Evolutionary conservation across 1,140 invertebrate species (phyloP).

Genomic region (Drosophila bocki): DNA sequence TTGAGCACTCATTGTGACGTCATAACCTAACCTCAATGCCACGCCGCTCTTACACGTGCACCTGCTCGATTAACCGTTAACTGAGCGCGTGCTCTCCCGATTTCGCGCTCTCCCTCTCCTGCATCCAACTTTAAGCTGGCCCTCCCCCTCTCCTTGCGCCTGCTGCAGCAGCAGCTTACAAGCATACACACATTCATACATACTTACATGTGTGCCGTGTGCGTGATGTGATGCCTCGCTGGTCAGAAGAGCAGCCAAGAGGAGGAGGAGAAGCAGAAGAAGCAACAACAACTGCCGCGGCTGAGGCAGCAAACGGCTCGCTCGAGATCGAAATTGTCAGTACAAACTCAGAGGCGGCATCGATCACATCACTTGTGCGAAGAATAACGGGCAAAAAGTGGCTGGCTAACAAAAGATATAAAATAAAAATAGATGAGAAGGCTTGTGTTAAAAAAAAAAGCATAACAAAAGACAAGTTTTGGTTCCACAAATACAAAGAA

Average conservation of each 20-base stretch:
- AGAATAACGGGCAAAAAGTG: slow-evolving; percentile 33
- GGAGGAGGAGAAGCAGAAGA: slow-evolving; percentile 16
- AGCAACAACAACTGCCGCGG: slow-evolving; percentile 6
- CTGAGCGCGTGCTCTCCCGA: slow-evolving; percentile 9
- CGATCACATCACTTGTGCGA: slow-evolving; percentile 78
- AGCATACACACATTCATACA: not conserved
- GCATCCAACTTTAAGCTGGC: not conserved
- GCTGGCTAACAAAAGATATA: slow-evolving; percentile 10
- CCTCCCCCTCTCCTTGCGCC: not conserved
- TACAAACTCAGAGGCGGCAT: slow-evolving; percentile 84
- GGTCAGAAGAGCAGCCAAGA: slow-evolving; percentile 53
- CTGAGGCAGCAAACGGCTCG: slow-evolving; percentile 8
- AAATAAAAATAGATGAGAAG: slow-evolving; percentile 1
- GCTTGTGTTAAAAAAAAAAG: slow-evolving; percentile 28
- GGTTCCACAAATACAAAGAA: slow-evolving; percentile 12
- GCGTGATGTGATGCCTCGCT: slow-evolving; percentile 68
- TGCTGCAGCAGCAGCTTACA: slow-evolving; percentile 4
- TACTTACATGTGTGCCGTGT: slow-evolving; percentile 65
- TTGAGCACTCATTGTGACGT: not conserved
- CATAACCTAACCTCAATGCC: slow-evolving; percentile 32
- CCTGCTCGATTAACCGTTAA: slow-evolving; percentile 48
- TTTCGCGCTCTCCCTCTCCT: not conserved
- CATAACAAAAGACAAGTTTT: slow-evolving; percentile 65
- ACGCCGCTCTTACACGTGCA: slow-evolving; percentile 24
- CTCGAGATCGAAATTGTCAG: slow-evolving; percentile 62